phyloP scores from a whole-genome alignment of 2,113 vertebrate species.

The Pachycephala philippinensis region DNA sequence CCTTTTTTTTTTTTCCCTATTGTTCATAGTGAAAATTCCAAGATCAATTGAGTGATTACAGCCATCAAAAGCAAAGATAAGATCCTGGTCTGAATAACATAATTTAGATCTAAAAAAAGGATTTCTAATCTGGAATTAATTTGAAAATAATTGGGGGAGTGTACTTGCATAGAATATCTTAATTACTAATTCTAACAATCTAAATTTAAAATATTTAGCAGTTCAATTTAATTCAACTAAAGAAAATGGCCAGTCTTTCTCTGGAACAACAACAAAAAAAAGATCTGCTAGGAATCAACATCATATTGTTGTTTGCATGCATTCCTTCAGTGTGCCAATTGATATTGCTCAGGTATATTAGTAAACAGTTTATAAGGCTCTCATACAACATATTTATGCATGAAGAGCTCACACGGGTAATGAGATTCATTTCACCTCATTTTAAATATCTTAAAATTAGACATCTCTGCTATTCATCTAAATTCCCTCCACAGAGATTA shows the following conservation, averaged over 20 bases:
- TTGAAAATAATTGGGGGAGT: neutral
- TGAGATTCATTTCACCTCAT: neutral
- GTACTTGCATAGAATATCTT: neutral
- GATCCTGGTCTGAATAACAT: neutral
- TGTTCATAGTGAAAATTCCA: neutral
- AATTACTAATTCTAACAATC: neutral
- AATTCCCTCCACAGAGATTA: neutral
- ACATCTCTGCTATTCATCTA: neutral
- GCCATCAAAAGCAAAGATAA: neutral
- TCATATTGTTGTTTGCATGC: neutral
- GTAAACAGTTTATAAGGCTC: neutral
- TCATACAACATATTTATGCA: neutral
- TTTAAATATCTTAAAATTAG: neutral
- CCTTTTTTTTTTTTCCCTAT: neutral
- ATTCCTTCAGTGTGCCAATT: neutral
- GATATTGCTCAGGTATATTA: neutral
- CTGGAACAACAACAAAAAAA: neutral
- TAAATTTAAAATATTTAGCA: neutral
- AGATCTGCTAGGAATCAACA: neutral
- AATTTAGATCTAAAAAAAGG: neutral
- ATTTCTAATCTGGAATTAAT: neutral
- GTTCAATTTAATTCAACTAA: neutral
- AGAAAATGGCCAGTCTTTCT: neutral
- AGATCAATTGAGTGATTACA: neutral
- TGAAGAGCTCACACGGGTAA: neutral